Percentiles rank a stretch among this genome's conserved stretches.
Conservation (phyloP, 2,797 vertebrate species). For the Poeciliopsis infans region DNA sequence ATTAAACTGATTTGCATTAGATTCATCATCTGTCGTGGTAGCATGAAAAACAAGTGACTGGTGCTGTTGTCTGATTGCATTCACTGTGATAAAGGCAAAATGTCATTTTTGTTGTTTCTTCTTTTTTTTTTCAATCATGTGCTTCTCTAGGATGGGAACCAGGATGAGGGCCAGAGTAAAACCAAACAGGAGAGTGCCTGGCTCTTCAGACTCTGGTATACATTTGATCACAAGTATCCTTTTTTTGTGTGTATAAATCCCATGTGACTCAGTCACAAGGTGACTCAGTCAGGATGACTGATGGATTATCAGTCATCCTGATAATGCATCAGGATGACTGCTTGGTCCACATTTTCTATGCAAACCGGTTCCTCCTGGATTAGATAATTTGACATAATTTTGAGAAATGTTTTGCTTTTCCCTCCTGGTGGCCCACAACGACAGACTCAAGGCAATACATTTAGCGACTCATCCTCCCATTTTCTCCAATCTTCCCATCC, state of each 20-base stretch:
- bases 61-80: not conserved
- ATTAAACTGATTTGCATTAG: not conserved
- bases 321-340: constrained; percentile 5
- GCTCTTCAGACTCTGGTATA: constrained; percentile 98
- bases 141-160: constrained; percentile 84
- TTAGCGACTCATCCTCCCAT: constrained; percentile 11
- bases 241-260: constrained; percentile 43
- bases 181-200: constrained; percentile 97
- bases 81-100: not conserved
- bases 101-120: not conserved
- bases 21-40: no score
- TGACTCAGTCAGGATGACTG: constrained; percentile 6
- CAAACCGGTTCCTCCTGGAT: constrained; percentile 2
- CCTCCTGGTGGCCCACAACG: not conserved
- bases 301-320: no score
- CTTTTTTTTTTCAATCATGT: constrained; percentile 13
- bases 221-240: constrained; percentile 99
- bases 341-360: not conserved
- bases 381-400: not conserved
- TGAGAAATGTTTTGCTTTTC: not conserved
- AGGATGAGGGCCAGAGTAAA: constrained; percentile 85
- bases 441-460: constrained; percentile 19
- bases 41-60: not conserved
- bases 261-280: not conserved
- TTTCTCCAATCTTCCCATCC: constrained; percentile 23